Evolutionary conservation across 1,140 invertebrate species (phyloP), one percentile per base, ranked within the genome.

Genomic region (Charaxes varanes): DNA sequence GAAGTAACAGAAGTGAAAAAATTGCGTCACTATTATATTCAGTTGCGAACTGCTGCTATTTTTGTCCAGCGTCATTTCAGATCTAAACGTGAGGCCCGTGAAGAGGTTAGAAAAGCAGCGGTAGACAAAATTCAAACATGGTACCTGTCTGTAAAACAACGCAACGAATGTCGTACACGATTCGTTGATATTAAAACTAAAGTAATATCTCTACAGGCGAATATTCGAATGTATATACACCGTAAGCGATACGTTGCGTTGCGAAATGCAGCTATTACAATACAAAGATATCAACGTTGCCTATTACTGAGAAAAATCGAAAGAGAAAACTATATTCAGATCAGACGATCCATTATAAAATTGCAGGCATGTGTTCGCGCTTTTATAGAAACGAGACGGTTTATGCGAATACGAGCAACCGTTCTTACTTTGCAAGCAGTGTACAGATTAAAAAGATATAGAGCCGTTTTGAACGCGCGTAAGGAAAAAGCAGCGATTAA

Each of bases 401-500:
- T 66, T 34, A 14, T 71, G 2, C 51, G 38, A 30, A 23, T 80
- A 3, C 49, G 52, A 28, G 33, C 47, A 2, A 60, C 72, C 3
- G 56, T 54, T 2, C 23, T 74, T n/a, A 41, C 54, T 0, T 58
- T 85, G 24, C 84, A 86, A 59, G 52, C 53, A 15, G 40, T 43
- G 6, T 85, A 70, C 48, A 70, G 68, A 44, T 42, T 64, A 2
- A 79, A 71, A 45, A 61, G 48, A 40, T 12, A 47, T 19, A 56
- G 30, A 13, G 36, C 57, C 11, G 6, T 50, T 2, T 26, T 47
- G 10, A 52, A 66, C n/a, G 63, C 68, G 35, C 62, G 64, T 19
- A 63, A 62, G 7, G 62, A 79, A 31, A 62, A 53, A 10, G 87
- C 90, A 0, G 90, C 88, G 3, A 76, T 74, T 3, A 86, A 84